Evolutionary conservation across 2,113 vertebrate species (phyloP).

Genomic region (Lamprologus speciosus): DNA sequence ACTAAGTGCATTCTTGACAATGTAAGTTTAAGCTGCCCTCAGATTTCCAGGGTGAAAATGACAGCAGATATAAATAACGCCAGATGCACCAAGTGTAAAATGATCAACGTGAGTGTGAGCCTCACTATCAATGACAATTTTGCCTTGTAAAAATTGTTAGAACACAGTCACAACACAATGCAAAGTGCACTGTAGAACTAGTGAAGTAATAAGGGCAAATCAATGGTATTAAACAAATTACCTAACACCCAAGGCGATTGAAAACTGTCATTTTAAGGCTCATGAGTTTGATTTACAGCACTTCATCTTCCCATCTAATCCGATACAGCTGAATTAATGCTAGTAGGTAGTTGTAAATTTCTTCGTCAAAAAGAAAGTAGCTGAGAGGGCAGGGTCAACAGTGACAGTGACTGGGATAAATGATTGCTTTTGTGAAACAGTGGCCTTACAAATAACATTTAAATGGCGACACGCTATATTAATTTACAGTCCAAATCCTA

Average conservation of each 20-base stretch:
- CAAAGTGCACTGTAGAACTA: background rate
- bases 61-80: background rate
- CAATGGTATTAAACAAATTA: conserved; percentile 15
- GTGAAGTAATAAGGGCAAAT: conserved; percentile 2
- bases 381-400: background rate
- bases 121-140: background rate
- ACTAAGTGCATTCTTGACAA: background rate
- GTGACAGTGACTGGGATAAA: background rate
- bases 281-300: conserved; percentile 41
- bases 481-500: background rate
- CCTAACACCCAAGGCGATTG: conserved; percentile 8
- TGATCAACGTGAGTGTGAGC: background rate
- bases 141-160: background rate
- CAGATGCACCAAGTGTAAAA: background rate
- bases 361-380: conserved; percentile 4
- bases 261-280: conserved; percentile 14
- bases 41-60: background rate
- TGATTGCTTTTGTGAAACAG: background rate
- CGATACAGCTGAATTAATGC: conserved; percentile 26
- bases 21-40: background rate
- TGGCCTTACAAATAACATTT: background rate
- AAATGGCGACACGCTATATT: background rate
- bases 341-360: background rate
- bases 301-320: conserved; percentile 25
- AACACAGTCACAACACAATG: background rate